Conservation (phyloP, 2,113 vertebrate genomes). For the Alaudala cheleensis region DNA sequence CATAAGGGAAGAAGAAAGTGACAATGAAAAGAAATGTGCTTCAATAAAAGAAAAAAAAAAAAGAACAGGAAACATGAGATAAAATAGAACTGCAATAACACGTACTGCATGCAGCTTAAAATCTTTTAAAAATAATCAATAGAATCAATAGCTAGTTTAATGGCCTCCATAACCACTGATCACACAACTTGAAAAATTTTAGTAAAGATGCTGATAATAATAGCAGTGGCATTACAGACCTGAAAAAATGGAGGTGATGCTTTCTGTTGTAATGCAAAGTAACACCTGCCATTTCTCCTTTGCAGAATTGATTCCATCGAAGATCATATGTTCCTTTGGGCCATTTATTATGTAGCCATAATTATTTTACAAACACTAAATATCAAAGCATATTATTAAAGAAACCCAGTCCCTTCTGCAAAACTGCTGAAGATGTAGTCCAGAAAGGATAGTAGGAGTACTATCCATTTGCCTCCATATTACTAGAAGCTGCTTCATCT, state of each 20-base stretch:
- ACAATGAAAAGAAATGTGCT: not conserved
- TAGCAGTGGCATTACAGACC: not conserved
- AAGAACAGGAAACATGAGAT: not conserved
- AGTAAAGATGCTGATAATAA: not conserved
- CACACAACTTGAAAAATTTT: not conserved
- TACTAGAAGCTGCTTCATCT: not conserved
- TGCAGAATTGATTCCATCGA: not conserved
- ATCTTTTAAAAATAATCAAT: not conserved
- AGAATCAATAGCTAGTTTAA: slow-evolving; percentile 4
- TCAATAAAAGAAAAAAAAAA: not conserved
- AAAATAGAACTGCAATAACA: not conserved
- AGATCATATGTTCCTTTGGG: not conserved
- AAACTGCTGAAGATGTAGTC: not conserved
- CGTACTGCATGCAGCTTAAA: not conserved
- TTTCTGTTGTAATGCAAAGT: slow-evolving; percentile 7
- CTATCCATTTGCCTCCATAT: not conserved
- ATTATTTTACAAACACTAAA: not conserved
- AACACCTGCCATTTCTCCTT: not conserved
- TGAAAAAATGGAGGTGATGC: not conserved
- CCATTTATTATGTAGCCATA: not conserved
- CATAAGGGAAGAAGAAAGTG: not conserved
- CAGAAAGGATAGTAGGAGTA: not conserved
- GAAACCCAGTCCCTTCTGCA: not conserved
- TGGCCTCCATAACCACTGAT: not conserved
- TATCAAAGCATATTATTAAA: not conserved